Evolutionary conservation across 2,113 vertebrate genomes (phyloP), one percentile per base, ranked within the genome.

Genomic region (Aythya baeri): DNA sequence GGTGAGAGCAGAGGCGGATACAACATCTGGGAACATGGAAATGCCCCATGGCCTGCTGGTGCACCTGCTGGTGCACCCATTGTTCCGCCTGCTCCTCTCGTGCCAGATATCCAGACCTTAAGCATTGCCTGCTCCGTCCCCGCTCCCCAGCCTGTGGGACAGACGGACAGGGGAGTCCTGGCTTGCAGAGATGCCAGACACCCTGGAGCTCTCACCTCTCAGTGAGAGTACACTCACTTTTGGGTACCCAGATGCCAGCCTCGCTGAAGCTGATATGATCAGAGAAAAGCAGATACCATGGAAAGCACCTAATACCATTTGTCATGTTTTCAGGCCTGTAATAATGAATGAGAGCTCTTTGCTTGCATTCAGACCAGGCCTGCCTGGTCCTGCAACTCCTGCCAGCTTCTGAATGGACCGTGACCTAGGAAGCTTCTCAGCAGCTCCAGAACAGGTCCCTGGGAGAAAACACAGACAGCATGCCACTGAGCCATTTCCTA

Each of bases 341-440:
- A 59, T 49, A 93, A 74, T 1, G 29, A 78, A 95, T n/a, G 13
- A 58, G 31, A 74, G 10, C 7, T 90, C 68, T 83, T 80, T 31
- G 20, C 52, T 77, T 46, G n/a, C 61, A 57, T 87, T 86, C 20
- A 80, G 49, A 43, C 29, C 25, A 43, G 17, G 23, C 17, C 31
- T 59, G 25, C 27, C 63, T 83, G 61, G 83, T 71, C 18, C 38
- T 63, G 58, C 0, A 5, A 46, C 50, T 74, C 29, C 32, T 46
- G 81, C 43, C 66, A 85, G 41, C 38, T 74, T 67, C 66, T 29
- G 58, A 86, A 73, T 8, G 16, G 71, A 38, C 67, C 54, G n/a
- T n/a, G 55, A 91, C 77, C 74, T 32, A 93, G 67, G 88, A 91
- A 85, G 83, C 17, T 78, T 95, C 80, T 79, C 43, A 77, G 72